Evolutionary conservation across 2,888 invertebrate genomes (phyloP).

Genomic region (Tipula vernalis): DNA sequence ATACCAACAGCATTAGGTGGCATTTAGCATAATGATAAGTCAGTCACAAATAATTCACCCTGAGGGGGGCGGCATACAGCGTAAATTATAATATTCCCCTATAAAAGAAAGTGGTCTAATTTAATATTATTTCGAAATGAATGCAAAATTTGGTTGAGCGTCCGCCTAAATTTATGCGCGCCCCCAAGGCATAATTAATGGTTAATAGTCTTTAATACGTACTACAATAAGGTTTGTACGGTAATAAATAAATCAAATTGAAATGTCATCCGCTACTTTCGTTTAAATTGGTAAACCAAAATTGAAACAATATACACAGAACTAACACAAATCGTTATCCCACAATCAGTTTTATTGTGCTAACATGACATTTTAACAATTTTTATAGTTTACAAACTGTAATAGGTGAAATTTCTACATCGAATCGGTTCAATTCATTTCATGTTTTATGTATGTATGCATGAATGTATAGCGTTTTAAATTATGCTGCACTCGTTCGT

Average conservation of each 20-base stretch:
- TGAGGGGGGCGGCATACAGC: no score
- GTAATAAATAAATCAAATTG: background rate
- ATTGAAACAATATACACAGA: background rate
- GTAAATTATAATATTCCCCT: background rate
- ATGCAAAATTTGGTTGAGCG: background rate
- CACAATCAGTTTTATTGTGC: background rate
- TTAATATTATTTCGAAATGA: background rate
- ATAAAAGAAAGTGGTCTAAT: background rate
- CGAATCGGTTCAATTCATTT: background rate
- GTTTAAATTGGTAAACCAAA: background rate
- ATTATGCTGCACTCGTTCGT: background rate
- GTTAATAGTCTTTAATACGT: background rate
- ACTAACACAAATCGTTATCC: background rate
- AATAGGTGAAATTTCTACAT: slow-evolving; percentile 4
- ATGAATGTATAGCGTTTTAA: background rate
- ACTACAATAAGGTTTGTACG: background rate
- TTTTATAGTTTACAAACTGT: background rate
- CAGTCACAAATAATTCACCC: no score
- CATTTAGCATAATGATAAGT: no score
- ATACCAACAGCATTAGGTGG: no score
- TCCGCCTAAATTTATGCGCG: background rate
- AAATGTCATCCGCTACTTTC: background rate
- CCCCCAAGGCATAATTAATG: background rate
- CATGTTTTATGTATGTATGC: background rate
- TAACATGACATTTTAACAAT: background rate